Percentiles rank a stretch among this genome's conserved stretches.
Evolutionary conservation across 2,113 vertebrate species (phyloP).

Genomic region (Charadrius vociferus): DNA sequence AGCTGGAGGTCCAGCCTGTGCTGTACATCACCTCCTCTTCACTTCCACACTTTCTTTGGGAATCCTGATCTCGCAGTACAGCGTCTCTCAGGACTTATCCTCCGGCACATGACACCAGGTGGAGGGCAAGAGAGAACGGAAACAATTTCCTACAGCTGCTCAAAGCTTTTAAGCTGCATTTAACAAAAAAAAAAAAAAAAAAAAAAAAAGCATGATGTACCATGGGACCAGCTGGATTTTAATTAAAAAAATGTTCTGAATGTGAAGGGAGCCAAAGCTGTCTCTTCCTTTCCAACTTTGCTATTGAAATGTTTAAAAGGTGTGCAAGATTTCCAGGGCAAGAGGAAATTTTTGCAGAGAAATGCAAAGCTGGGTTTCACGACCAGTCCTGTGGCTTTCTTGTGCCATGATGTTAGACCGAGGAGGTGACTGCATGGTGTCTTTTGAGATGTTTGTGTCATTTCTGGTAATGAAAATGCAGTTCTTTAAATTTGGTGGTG

Average conservation of each 20-base stretch:
- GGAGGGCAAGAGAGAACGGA: neutral
- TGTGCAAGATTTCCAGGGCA: neutral
- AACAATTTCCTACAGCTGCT: neutral
- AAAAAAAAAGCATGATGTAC: neutral
- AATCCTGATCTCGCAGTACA: neutral
- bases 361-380: neutral
- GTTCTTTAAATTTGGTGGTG: neutral
- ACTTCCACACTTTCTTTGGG: neutral
- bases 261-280: neutral
- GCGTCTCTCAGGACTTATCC: neutral
- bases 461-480: neutral
- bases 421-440: neutral
- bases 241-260: neutral
- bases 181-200: neutral
- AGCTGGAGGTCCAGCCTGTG: neutral
- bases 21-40: neutral
- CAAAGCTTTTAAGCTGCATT: neutral
- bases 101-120: neutral
- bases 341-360: neutral
- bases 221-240: neutral
- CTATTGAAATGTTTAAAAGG: neutral
- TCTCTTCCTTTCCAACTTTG: neutral
- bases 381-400: neutral
- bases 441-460: neutral
- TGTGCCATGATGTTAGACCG: rapidly evolving